Evolutionary conservation across 2,888 invertebrate species (phyloP), one percentile per base, ranked within the genome.

Genomic region (Tipula unca): DNA sequence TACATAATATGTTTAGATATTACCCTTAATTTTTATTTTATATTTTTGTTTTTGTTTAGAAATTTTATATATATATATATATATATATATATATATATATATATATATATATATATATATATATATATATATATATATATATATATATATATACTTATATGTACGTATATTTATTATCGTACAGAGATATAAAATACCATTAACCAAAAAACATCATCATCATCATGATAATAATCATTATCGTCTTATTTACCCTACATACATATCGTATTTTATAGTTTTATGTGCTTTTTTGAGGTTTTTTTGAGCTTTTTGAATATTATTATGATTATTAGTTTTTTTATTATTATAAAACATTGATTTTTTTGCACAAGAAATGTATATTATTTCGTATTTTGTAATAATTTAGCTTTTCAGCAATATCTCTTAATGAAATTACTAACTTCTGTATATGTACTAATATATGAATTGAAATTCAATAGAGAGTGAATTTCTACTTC

Each of bases 261-360:
- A 20, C 69, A 25, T 25, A 54, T 69, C 69, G 69, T 25, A 69
- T 69, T 25, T 69, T 48, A 69, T 69, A 69, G 69, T 69, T 69
- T 69, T 69, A 69, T 69, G 25, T 69, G 69, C 69, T 69, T 69
- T 54, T 69, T 69, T 69, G 69, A 69, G 69, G 69, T 69, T 69
- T 69, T n/a, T 69, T 69, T 25, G 69, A 69, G 69, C 69, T 69
- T 69, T 69, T 25, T 69, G 17, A 54, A 54, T 54, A 54, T 54
- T 20, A 69, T 69, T 20, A 69, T 25, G 69, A 69, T 25, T 69
- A 20, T 69, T 69, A 69, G 25, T 8, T 69, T 69, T 69, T n/a
- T n/a, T n/a, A n/a, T n/a, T 69, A 69, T 48, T 48, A n/a, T 17
- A n/a, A 48, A 48, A 39, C 39, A 8, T 13, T 4, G 39, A 39